Conservation (phyloP, 2,113 vertebrate genomes). For the Tachysurus vachellii region DNA sequence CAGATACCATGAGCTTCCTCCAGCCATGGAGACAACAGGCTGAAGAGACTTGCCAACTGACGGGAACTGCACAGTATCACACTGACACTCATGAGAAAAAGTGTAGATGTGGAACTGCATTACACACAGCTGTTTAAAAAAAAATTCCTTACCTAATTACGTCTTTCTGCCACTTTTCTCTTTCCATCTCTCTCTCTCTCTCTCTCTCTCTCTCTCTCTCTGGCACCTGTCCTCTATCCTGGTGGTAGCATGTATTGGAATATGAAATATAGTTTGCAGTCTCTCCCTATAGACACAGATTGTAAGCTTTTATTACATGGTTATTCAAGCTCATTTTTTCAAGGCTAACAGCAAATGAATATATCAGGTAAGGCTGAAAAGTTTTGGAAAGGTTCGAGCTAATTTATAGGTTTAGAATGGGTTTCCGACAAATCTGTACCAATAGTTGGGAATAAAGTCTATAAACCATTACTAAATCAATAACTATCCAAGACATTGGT, state of each 20-base stretch:
- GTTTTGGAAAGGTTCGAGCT: background rate
- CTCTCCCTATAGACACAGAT: background rate
- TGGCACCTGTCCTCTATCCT: background rate
- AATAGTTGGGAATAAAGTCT: background rate
- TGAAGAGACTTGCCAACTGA: conserved; percentile 20
- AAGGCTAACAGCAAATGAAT: background rate
- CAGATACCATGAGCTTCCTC: conserved; percentile 20
- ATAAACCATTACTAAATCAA: background rate
- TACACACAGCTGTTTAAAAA: conserved; percentile 20
- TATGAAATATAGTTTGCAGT: conserved; percentile 8
- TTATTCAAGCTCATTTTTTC: background rate
- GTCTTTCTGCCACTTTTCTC: background rate
- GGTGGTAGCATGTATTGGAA: background rate
- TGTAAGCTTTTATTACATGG: background rate
- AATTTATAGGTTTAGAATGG: background rate
- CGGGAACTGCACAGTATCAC: conserved; percentile 34
- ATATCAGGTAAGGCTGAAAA: background rate
- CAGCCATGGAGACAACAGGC: conserved; percentile 40
- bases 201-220: background rate
- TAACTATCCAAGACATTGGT: background rate
- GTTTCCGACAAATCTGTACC: background rate
- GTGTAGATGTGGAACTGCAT: conserved; percentile 1
- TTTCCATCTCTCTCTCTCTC: background rate
- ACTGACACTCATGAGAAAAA: conserved; percentile 18
- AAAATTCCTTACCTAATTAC: conserved; percentile 25